These are phyloP conservation scores for Heliornis fulica DNA, from an alignment of 2,113 vertebrate genomes.

Conservation along the genomic window DNA sequence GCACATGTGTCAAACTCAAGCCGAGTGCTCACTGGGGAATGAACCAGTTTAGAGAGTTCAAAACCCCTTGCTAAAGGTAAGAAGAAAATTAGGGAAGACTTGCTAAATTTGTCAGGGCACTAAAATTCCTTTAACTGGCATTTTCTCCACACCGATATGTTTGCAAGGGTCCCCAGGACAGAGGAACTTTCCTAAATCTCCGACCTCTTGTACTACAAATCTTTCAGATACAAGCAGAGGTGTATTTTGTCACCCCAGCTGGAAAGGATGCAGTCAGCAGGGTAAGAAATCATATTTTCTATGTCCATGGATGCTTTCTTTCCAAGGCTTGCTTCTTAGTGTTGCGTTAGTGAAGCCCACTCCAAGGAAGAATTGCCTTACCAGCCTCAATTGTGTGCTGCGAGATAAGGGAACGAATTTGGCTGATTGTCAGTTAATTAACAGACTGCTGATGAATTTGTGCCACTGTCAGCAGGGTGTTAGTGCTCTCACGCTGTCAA, in stretches of 20 bases:
- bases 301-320: not conserved
- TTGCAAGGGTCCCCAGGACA: not conserved
- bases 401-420: not conserved
- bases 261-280: not conserved
- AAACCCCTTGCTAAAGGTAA: not conserved
- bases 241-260: not conserved
- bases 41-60: not conserved
- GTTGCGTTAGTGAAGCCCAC: not conserved
- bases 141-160: not conserved
- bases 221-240: not conserved
- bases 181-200: not conserved
- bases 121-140: not conserved
- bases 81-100: not conserved
- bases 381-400: not conserved
- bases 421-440: constrained; percentile 46
- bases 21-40: not conserved
- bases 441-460: constrained; percentile 3
- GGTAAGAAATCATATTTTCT: not conserved
- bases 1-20: not conserved
- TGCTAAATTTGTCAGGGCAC: not conserved
- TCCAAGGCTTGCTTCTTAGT: not conserved
- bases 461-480: not conserved
- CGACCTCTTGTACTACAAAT: not conserved
- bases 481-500: not conserved
- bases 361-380: not conserved